Conservation (phyloP, 2,113 vertebrate genomes). For the Cyprinodon brontotheroides region DNA sequence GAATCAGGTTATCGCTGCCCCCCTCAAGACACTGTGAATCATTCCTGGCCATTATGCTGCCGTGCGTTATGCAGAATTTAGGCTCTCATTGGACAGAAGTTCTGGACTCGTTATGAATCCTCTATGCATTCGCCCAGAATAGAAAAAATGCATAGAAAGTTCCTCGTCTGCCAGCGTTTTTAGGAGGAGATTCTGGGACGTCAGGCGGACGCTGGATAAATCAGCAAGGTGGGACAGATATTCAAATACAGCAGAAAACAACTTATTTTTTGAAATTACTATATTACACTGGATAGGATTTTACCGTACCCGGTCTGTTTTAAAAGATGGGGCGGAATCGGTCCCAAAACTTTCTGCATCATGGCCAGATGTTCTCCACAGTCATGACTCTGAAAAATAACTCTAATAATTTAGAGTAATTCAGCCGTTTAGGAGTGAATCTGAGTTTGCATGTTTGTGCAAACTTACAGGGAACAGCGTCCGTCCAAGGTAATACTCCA, state of each 20-base stretch:
- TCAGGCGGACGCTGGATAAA: too few relatives aligned
- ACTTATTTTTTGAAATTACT: neutral
- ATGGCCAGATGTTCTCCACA: conserved; percentile 95
- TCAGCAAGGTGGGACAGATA: neutral
- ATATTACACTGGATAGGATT: neutral
- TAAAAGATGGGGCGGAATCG: conserved; percentile 80
- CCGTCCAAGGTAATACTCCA: conserved; percentile 92
- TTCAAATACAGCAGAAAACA: neutral
- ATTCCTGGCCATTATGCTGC: too few relatives aligned
- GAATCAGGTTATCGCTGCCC: too few relatives aligned
- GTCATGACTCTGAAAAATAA: conserved; percentile 86
- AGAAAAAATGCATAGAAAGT: too few relatives aligned
- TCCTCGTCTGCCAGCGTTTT: too few relatives aligned
- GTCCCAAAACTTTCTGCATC: conserved; percentile 94
- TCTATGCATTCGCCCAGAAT: too few relatives aligned
- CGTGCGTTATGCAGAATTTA: too few relatives aligned
- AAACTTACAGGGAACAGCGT: conserved; percentile 89
- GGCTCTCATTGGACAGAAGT: too few relatives aligned
- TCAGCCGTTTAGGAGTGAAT: neutral
- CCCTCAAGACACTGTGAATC: too few relatives aligned
- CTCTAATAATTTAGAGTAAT: neutral
- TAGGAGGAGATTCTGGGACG: too few relatives aligned
- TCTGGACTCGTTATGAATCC: too few relatives aligned
- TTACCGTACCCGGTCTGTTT: conserved; percentile 49
- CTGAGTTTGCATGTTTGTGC: neutral